A percentile compares a stretch with the other conserved stretches of the same genome.
These are phyloP conservation scores for Pocillopora grandis DNA, from an alignment of 92 coral and sea anemone species.

Conservation along the genomic window DNA sequence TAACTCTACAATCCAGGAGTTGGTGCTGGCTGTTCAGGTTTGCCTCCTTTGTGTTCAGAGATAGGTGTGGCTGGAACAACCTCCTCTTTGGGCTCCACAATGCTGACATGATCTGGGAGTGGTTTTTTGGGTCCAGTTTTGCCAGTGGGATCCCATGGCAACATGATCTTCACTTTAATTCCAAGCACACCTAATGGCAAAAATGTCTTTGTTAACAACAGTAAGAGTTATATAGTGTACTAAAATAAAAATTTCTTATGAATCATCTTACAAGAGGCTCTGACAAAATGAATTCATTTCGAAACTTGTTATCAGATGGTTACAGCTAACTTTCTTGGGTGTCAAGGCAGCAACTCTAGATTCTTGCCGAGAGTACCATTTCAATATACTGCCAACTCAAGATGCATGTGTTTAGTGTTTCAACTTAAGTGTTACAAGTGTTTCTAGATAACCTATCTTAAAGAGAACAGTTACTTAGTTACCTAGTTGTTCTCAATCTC, in stretches of 20 bases:
- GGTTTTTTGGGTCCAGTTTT: conserved; percentile 99
- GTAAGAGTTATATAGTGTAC: not conserved
- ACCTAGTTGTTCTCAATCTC: no score
- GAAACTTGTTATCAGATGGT: no score
- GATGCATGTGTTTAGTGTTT: no score
- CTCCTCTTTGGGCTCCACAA: conserved; percentile 98
- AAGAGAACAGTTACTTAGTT: no score
- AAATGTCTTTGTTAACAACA: not conserved
- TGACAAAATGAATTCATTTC: not conserved
- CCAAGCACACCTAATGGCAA: conserved; percentile 90
- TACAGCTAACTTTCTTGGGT: no score
- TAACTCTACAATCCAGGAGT: conserved; percentile 4
- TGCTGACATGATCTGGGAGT: conserved; percentile 98
- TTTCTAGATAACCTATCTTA: no score
- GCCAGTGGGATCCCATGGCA: conserved; percentile 99
- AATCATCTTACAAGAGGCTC: not conserved
- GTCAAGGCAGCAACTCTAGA: no score
- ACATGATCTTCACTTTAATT: conserved; percentile 97
- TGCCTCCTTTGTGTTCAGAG: conserved; percentile 99
- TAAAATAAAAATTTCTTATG: not conserved
- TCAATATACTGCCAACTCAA: no score
- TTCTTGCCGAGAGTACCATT: no score
- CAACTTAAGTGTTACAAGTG: no score
- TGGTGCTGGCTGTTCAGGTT: conserved; percentile 79
- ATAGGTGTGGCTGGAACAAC: conserved; percentile 79